Base-by-base conservation (phyloP, 2,888 invertebrate species). In the Steinernema scapterisci region DNA sequence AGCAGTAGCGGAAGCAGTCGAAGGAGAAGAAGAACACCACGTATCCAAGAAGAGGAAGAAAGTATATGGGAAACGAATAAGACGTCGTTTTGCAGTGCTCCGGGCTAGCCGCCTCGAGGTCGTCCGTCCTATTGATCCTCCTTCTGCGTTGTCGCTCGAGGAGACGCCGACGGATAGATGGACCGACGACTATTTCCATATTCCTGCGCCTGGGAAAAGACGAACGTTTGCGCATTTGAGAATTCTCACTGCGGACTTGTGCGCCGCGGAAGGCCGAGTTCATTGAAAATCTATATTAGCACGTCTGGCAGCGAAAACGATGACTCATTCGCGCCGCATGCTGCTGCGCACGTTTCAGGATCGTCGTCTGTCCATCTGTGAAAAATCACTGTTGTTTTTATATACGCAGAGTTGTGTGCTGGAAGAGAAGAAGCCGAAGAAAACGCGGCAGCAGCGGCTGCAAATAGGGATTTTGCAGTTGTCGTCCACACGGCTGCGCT, bases 221-320 rank as follows among this genome's bases (percentile, higher is more conserved):
- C 63, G 63, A 63, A 63, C 63, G 63, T 63, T 25, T 31, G 63
- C 63, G 63, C 63, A 63, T 63, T 63, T n/a, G 31, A 31, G 25
- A 63, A 27, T 31, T 63, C 54, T 63, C 63, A 16, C 63, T 7
- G 27, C 31, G 3, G 21, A 54, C 54, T n/a, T n/a, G n/a, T n/a
- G n/a, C n/a, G n/a, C n/a, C 52, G 19, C 11, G 7, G 52, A 23
- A 19, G 23, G 23, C 23, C 21, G 16, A 63, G 63, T 63, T 63
- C 63, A 63, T 27, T 63, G 63, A 31, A 63, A 63, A 63, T 63
- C 63, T 27, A 63, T 63, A 63, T 63, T 63, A 63, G 63, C 38
- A 38, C 38, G 31, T 13, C 27, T 16, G 63, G 23, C 31, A 16
- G 63, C 13, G 63, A 38, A 31, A 31, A 63, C 25, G 16, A 63